phyloP scores from a whole-genome alignment of 1,140 invertebrate species.

The Papilio polyxenes region DNA sequence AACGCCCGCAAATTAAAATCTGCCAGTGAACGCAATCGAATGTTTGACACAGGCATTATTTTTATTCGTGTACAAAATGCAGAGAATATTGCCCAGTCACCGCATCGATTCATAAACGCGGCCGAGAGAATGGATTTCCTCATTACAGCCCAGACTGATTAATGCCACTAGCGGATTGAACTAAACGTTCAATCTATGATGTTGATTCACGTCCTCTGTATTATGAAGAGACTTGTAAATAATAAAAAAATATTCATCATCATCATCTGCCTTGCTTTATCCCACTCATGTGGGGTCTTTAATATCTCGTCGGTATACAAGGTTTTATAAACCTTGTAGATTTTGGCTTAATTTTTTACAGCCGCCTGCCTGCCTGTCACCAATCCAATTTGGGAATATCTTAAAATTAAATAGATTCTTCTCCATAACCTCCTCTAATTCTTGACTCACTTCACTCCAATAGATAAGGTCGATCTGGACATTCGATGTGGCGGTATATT shows the following conservation, averaged over 20 bases:
- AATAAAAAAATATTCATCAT: background rate
- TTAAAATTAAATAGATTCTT: too few relatives aligned
- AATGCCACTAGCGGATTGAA: slow-evolving; percentile 1
- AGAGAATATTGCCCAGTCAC: background rate
- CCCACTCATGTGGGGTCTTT: too few relatives aligned
- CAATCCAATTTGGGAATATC: too few relatives aligned
- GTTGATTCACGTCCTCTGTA: background rate
- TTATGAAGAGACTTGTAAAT: background rate
- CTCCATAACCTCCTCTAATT: too few relatives aligned
- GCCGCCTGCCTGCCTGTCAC: too few relatives aligned
- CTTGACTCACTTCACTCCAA: too few relatives aligned
- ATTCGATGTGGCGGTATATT: too few relatives aligned
- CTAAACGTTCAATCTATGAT: slow-evolving; percentile 30
- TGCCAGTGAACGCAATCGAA: background rate
- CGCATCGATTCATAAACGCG: slow-evolving; percentile 23
- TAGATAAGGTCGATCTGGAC: too few relatives aligned
- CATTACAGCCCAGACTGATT: slow-evolving; percentile 34
- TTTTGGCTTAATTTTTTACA: too few relatives aligned
- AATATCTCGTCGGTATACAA: too few relatives aligned
- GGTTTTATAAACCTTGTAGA: too few relatives aligned
- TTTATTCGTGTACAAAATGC: background rate
- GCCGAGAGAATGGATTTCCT: slow-evolving; percentile 6
- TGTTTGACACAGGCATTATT: background rate
- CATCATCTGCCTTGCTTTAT: too few relatives aligned
- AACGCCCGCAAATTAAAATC: background rate